Percentiles rank a stretch among this genome's conserved stretches.
Evolutionary conservation across 2,113 vertebrate species (phyloP).

Genomic region (Nesogale talazaci): DNA sequence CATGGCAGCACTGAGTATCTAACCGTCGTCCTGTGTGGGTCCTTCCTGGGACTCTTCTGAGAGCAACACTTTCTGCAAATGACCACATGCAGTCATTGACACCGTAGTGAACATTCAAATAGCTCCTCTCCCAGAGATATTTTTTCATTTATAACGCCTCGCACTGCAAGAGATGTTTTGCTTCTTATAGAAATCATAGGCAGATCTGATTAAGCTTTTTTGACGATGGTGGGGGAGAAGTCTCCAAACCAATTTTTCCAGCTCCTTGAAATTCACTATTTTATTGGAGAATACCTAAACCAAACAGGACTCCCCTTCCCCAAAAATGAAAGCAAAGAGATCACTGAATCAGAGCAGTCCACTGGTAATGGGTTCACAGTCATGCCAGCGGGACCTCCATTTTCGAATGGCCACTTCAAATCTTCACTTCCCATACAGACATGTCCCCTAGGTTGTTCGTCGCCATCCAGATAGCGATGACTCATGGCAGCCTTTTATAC

Average conservation of each 20-base stretch:
- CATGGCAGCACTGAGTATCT: background rate
- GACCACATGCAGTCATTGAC: background rate
- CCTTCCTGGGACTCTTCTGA: background rate
- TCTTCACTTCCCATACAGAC: background rate
- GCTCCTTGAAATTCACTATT: too few relatives aligned
- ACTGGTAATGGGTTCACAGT: too few relatives aligned
- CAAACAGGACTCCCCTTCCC: too few relatives aligned
- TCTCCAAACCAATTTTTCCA: too few relatives aligned
- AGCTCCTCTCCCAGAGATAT: background rate
- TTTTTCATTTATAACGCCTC: background rate
- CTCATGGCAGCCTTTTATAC: background rate
- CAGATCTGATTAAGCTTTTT: background rate
- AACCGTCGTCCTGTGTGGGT: background rate
- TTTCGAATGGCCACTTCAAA: background rate
- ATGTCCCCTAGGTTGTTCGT: background rate
- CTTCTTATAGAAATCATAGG: background rate
- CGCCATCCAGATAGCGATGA: background rate
- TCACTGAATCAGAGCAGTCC: too few relatives aligned
- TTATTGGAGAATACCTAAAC: too few relatives aligned
- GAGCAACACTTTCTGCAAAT: background rate
- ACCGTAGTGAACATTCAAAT: conserved; percentile 2
- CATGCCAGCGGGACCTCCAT: background rate
- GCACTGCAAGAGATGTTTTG: conserved; percentile 3
- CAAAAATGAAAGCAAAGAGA: too few relatives aligned
- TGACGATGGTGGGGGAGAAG: background rate